Percentiles rank a stretch among this genome's conserved stretches.
Conservation (phyloP, 2,797 vertebrate genomes). For the Lepidocolaptes lacrymiger region DNA sequence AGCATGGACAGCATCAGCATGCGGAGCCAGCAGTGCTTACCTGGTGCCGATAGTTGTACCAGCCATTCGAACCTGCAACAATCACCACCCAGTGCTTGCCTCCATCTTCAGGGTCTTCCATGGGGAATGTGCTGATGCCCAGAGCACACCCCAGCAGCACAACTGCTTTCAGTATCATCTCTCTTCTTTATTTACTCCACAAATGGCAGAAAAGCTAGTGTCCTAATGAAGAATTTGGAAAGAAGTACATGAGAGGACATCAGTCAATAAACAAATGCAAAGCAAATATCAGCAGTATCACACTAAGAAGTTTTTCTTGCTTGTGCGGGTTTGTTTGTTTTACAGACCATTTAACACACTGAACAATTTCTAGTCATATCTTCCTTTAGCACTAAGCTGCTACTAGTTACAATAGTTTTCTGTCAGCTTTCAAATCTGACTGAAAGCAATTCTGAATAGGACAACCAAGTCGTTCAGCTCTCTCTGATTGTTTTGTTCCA, state of each 20-base stretch:
- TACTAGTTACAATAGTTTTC: slow-evolving; percentile 7
- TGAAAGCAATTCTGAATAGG: not conserved
- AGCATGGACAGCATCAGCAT: not conserved
- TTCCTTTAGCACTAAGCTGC: not conserved
- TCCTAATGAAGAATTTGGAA: slow-evolving; percentile 1
- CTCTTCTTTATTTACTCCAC: not conserved
- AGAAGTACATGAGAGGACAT: not conserved
- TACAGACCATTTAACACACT: not conserved
- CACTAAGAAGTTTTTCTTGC: not conserved
- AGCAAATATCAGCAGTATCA: not conserved
- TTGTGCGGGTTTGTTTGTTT: not conserved
- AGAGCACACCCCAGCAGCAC: slow-evolving; percentile 76
- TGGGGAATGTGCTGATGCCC: slow-evolving; percentile 48
- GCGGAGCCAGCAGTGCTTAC: slow-evolving; percentile 71
- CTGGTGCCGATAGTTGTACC: slow-evolving; percentile 98
- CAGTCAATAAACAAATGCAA: not conserved
- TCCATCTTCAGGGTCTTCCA: slow-evolving; percentile 76
- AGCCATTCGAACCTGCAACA: slow-evolving; percentile 92
- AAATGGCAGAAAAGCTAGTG: not conserved
- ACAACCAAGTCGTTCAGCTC: slow-evolving; percentile 36
- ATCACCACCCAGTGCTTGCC: slow-evolving; percentile 94
- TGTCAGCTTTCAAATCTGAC: slow-evolving; percentile 16
- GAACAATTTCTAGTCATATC: not conserved
- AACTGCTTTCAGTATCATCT: slow-evolving; percentile 73
- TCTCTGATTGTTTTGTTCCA: not conserved